Percentiles rank a stretch among this genome's conserved stretches.
These are phyloP conservation scores for Clarias magur DNA, from an alignment of 2,113 vertebrate genomes.

Conservation along the genomic window DNA sequence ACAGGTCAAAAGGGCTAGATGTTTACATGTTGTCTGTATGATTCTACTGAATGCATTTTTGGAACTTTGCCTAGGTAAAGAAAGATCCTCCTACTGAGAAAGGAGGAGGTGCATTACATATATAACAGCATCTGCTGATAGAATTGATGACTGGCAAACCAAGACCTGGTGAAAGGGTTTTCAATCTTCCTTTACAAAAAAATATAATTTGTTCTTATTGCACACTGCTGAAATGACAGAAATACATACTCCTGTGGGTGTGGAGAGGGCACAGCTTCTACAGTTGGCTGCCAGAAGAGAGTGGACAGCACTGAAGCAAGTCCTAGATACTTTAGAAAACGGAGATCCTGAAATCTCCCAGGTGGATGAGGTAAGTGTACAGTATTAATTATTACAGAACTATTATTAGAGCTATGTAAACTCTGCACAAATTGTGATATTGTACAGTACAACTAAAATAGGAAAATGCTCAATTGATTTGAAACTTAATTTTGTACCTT, in stretches of 20 bases:
- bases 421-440: neutral
- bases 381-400: no score
- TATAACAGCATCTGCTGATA: slow-evolving; percentile 10
- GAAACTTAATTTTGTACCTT: no score
- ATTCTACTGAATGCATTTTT: slow-evolving; percentile 5
- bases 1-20: no score
- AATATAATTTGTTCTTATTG: neutral
- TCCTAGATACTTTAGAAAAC: slow-evolving; percentile 55
- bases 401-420: no score
- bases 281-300: slow-evolving; percentile 57
- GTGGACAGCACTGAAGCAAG: slow-evolving; percentile 54
- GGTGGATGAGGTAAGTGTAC: slow-evolving; percentile 47
- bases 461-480: no score
- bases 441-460: neutral
- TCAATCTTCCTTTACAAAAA: neutral
- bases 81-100: slow-evolving; percentile 35
- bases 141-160: neutral
- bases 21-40: no score
- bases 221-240: slow-evolving; percentile 47
- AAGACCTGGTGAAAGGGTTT: neutral
- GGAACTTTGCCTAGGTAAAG: neutral
- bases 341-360: slow-evolving; percentile 44
- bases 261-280: slow-evolving; percentile 40
- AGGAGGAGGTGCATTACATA: neutral
- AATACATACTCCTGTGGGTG: slow-evolving; percentile 28